Conservation (phyloP, 2,113 vertebrate genomes). For the Amphilophus citrinellus region DNA sequence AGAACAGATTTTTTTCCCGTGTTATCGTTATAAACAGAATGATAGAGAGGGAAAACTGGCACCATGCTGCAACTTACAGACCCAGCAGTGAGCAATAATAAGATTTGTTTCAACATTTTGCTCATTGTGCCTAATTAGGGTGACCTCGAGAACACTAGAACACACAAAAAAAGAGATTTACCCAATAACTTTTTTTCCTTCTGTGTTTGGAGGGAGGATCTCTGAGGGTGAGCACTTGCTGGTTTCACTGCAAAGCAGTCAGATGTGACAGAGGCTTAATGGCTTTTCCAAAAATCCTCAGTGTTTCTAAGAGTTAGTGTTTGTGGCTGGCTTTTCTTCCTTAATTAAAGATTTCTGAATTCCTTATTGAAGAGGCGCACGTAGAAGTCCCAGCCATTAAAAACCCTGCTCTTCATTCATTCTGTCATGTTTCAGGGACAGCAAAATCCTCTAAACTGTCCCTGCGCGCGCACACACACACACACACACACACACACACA, state of each 20-base stretch:
- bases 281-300: slow-evolving; percentile 56
- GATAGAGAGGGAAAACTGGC: not conserved
- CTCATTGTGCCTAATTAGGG: slow-evolving; percentile 33
- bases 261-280: slow-evolving; percentile 75
- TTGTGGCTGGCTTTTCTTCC: slow-evolving; percentile 44
- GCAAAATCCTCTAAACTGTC: slow-evolving; percentile 12
- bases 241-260: slow-evolving; percentile 70
- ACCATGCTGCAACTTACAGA: slow-evolving; percentile 10
- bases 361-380: slow-evolving; percentile 13
- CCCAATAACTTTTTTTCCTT: slow-evolving; percentile 6
- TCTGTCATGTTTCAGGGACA: not conserved
- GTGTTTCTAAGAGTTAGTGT: slow-evolving; percentile 34
- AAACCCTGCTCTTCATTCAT: slow-evolving; percentile 4
- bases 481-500: not conserved
- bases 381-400: slow-evolving; percentile 4
- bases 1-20: not conserved
- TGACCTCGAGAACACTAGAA: slow-evolving; percentile 35
- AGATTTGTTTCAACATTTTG: slow-evolving; percentile 43
- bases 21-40: slow-evolving; percentile 12
- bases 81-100: slow-evolving; percentile 33
- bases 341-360: slow-evolving; percentile 62
- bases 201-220: slow-evolving; percentile 33
- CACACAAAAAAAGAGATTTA: slow-evolving; percentile 46
- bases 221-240: slow-evolving; percentile 38
- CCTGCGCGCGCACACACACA: not conserved